Conservation (phyloP, 2,797 vertebrate genomes). For the Urosaurus nigricauda region DNA sequence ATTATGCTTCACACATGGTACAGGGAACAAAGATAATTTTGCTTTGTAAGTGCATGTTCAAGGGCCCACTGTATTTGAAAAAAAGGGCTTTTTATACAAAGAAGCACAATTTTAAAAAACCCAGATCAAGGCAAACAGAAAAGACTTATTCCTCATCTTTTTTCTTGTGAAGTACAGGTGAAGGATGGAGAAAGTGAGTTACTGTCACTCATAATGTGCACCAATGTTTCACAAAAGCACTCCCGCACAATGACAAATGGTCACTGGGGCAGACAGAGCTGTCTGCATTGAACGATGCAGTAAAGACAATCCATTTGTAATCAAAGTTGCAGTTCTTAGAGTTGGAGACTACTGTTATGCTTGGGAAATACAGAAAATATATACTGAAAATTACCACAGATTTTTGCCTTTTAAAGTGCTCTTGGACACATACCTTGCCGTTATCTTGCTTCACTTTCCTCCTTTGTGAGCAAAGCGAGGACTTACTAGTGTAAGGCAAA, state of each 20-base stretch:
- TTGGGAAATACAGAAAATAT: constrained; percentile 1
- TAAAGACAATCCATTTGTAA: neutral
- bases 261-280: neutral
- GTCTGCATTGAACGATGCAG: neutral
- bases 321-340: neutral
- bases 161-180: neutral
- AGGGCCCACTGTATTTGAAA: neutral
- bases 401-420: neutral
- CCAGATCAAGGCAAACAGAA: neutral
- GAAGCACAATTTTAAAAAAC: neutral
- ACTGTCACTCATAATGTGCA: constrained; percentile 6
- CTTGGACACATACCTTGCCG: neutral
- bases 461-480: neutral
- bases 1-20: neutral
- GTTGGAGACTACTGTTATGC: neutral
- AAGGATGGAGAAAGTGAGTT: neutral
- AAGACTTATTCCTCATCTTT: neutral
- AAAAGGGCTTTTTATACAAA: neutral
- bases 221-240: neutral
- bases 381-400: neutral
- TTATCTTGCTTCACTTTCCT: neutral
- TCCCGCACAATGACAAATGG: neutral
- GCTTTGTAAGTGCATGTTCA: constrained; percentile 34
- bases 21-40: constrained; percentile 9
- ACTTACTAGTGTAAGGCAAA: neutral